phyloP scores from a whole-genome alignment of 2,113 vertebrate genomes.

The Notechis scutatus region DNA sequence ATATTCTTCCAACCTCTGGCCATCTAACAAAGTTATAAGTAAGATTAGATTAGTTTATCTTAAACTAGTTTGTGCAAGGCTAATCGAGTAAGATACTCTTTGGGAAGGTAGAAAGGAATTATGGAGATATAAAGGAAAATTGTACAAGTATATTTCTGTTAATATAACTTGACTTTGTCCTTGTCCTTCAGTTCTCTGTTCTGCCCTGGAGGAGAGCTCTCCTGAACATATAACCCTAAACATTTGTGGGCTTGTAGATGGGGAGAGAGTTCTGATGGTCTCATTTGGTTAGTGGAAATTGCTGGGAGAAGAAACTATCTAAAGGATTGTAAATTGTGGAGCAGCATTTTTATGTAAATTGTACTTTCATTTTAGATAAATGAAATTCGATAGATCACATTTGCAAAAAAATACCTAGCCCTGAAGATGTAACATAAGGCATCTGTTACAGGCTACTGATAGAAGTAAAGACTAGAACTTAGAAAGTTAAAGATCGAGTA shows the following conservation, averaged over 20 bases:
- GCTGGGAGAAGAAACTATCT: not conserved
- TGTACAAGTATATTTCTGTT: not conserved
- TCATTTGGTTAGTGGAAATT: not conserved
- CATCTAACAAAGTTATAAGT: not conserved
- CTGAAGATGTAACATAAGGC: not conserved
- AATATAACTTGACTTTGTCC: not conserved
- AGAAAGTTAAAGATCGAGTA: not conserved
- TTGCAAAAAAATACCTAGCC: not conserved
- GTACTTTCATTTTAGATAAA: not conserved
- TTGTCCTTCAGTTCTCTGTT: not conserved
- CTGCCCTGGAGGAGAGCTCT: not conserved
- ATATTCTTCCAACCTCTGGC: not conserved
- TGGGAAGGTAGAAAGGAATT: not conserved
- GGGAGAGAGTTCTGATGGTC: not conserved
- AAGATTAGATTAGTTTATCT: not conserved
- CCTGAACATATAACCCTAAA: not conserved
- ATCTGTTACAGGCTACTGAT: not conserved
- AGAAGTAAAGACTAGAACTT: not conserved
- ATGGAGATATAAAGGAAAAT: not conserved
- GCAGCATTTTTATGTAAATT: not conserved
- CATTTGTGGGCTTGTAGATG: not conserved
- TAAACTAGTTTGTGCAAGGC: not conserved
- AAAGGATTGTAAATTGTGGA: not conserved
- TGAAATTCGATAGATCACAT: not conserved
- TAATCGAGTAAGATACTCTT: not conserved